Evolutionary conservation across 2,797 vertebrate genomes (phyloP).

Genomic region (Acrocephalus scirpaceus): DNA sequence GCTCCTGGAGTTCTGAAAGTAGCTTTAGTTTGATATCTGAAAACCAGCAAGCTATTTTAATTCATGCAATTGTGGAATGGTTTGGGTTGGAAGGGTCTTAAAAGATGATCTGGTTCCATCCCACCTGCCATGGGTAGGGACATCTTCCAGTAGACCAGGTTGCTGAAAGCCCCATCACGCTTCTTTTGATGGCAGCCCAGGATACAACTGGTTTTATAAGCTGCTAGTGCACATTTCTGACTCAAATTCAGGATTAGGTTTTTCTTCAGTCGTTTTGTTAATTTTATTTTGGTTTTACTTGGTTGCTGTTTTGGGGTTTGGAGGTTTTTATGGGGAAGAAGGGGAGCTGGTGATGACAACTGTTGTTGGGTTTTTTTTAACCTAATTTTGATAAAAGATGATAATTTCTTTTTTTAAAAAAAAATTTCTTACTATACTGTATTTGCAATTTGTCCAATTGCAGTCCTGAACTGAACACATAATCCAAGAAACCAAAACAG

Average conservation of each 20-base stretch:
- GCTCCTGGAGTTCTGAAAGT: neutral
- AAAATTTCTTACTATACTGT: neutral
- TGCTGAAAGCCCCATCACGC: fast-evolving
- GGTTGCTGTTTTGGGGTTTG: neutral
- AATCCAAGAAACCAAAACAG: neutral
- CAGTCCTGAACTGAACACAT: neutral
- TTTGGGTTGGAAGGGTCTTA: neutral
- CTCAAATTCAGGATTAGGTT: too few species aligned
- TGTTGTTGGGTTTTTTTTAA: neutral
- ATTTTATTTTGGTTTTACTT: neutral
- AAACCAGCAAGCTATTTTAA: neutral
- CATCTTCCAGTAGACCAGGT: neutral
- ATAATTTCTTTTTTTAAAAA: fast-evolving
- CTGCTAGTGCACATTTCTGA: fast-evolving
- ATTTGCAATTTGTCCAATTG: neutral
- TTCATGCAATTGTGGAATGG: neutral
- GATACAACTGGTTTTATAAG: neutral
- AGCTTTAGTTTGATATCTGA: neutral
- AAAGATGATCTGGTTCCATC: neutral
- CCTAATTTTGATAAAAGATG: neutral
- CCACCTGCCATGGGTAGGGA: neutral
- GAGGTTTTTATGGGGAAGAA: neutral
- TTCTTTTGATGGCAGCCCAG: neutral
- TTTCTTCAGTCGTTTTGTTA: neutral
- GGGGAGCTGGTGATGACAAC: neutral